Base-by-base conservation (phyloP, 2,888 invertebrate species). In the Terebella lapidaria region DNA sequence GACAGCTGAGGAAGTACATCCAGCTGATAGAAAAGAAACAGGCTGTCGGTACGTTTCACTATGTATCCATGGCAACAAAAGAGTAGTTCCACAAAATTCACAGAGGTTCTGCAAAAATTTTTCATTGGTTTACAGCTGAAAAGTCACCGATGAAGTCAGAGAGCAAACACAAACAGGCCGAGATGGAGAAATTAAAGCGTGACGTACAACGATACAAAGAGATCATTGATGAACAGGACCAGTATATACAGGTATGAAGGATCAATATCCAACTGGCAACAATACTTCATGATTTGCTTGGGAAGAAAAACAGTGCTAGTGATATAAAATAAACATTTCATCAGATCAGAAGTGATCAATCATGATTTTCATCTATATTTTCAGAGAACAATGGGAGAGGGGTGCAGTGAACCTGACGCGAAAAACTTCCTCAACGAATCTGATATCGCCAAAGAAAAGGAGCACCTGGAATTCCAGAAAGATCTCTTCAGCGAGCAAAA, bases 151-250 rank as follows among this genome's bases (percentile, higher is more conserved):
- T n/a, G n/a, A n/a, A n/a, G n/a, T n/a, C n/a, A n/a, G n/a, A n/a
- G n/a, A n/a, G n/a, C n/a, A n/a, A n/a, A n/a, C n/a, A n/a, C n/a
- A 35, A 35, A 35, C 10, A 35, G 10, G 10, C n/a, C 10, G 42
- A 35, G 42, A 35, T 15, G 42, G 10, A 35, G 42, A 35, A 35
- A 35, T 35, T n/a, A 35, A n/a, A 35, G n/a, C 10, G 42, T 35
- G 71, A 76, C 61, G 65, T 76, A 4, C 62, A 64, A 28, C 70
- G 73, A 47, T 77, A 75, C 62, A 72, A 72, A 56, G 69, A 70
- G 28, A 73, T 78, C 49, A 74, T 78, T 10, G 68, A 74, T 57
- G 72, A 77, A 57, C 78, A 78, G 55, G 76, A 77, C 59, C 67
- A 72, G 26, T 61, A 77, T 15, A 72, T 78, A 22, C 68, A 70